These are phyloP conservation scores for Machaerirhynchus nigripectus DNA, from an alignment of 2,113 vertebrate species.

Conservation along the genomic window DNA sequence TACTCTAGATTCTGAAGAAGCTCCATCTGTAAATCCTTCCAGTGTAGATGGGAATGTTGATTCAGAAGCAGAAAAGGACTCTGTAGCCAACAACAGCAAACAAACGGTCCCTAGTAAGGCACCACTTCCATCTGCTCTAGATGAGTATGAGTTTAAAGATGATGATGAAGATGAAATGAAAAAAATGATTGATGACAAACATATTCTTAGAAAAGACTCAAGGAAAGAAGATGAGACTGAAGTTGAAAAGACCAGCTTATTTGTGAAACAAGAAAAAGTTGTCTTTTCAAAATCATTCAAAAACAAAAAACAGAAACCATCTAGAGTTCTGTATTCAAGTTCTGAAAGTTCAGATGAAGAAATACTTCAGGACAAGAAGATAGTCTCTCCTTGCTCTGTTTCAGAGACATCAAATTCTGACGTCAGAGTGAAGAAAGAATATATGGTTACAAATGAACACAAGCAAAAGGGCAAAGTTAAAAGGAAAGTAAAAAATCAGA, in stretches of 20 bases:
- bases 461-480: slow-evolving; percentile 97
- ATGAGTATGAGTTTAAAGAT: slow-evolving; percentile 98
- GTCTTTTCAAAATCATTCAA: slow-evolving; percentile 81
- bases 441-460: slow-evolving; percentile 75
- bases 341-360: slow-evolving; percentile 93
- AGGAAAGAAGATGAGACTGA: slow-evolving; percentile 87
- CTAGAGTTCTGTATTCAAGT: slow-evolving; percentile 87
- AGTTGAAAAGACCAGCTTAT: slow-evolving; percentile 81
- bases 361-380: slow-evolving; percentile 83
- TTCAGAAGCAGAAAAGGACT: slow-evolving; percentile 93
- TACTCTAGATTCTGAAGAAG: slow-evolving; percentile 90
- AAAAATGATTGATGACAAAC: slow-evolving; percentile 88
- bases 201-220: slow-evolving; percentile 87
- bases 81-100: slow-evolving; percentile 78
- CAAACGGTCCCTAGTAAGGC: slow-evolving; percentile 75
- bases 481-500: slow-evolving; percentile 93
- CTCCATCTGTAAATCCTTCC: slow-evolving; percentile 91
- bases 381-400: slow-evolving; percentile 78
- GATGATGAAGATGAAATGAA: slow-evolving; percentile 85
- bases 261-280: slow-evolving; percentile 85
- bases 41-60: slow-evolving; percentile 93
- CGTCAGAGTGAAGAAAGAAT: slow-evolving; percentile 85
- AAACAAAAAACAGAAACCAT: slow-evolving; percentile 86
- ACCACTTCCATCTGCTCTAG: slow-evolving; percentile 82
- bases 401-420: slow-evolving; percentile 85